These are phyloP conservation scores for Neomorphus geoffroyi DNA, from an alignment of 2,797 vertebrate genomes.

Conservation along the genomic window DNA sequence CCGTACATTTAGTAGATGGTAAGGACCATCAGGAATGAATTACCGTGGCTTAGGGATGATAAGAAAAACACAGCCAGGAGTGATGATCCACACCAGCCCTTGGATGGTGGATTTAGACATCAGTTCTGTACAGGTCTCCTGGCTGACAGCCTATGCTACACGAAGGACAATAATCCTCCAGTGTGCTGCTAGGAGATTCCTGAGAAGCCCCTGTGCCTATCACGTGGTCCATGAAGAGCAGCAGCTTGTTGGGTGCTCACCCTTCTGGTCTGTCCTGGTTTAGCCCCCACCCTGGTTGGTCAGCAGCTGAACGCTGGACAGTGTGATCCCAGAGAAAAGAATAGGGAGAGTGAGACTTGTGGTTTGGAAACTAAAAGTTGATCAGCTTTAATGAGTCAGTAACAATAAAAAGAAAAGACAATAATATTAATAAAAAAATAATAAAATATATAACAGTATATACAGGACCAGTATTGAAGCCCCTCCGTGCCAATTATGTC, in stretches of 20 bases:
- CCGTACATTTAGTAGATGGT: background rate
- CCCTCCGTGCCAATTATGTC: too few relatives aligned
- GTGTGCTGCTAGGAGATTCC: background rate
- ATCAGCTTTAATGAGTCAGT: too few relatives aligned
- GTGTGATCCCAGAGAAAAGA: too few relatives aligned
- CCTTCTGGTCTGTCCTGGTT: background rate
- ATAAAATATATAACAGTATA: too few relatives aligned
- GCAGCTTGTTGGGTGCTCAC: accelerated
- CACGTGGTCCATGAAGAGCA: background rate
- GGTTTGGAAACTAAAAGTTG: too few relatives aligned
- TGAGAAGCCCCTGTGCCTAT: background rate
- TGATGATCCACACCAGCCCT: too few relatives aligned
- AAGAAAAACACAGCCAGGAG: background rate
- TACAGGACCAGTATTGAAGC: too few relatives aligned
- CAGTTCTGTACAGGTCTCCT: background rate
- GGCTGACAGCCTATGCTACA: background rate
- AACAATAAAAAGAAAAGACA: too few relatives aligned
- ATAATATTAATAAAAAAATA: too few relatives aligned
- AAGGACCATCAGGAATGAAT: background rate
- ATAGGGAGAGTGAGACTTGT: too few relatives aligned
- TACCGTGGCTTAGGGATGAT: accelerated
- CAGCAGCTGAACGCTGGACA: too few relatives aligned
- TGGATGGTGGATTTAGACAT: accelerated
- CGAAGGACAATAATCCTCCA: background rate
- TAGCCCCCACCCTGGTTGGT: too few relatives aligned